A percentile compares a stretch with the other conserved stretches of the same genome.
Evolutionary conservation across 2,113 vertebrate genomes (phyloP).

Genomic region (Pachyramphus minor): DNA sequence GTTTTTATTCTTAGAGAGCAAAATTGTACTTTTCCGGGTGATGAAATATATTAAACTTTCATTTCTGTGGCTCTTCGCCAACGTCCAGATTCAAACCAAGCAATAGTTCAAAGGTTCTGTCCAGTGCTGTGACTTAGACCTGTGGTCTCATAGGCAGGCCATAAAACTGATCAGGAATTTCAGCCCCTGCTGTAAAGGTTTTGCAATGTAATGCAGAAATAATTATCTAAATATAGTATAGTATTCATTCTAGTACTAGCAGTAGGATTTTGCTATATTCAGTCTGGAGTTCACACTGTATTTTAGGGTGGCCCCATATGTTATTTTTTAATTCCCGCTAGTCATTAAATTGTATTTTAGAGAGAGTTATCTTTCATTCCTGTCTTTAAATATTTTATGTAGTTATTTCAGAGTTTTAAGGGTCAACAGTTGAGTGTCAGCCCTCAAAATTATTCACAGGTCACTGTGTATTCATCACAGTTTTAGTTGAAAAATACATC

Average conservation of each 20-base stretch:
- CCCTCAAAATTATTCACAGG: slow-evolving; percentile 15
- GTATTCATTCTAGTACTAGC: background rate
- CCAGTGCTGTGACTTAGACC: background rate
- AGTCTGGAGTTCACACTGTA: background rate
- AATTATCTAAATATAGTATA: background rate
- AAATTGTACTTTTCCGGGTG: background rate
- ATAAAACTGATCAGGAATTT: background rate
- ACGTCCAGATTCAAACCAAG: background rate
- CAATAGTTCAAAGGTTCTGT: background rate
- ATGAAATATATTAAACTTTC: background rate
- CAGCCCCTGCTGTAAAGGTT: background rate
- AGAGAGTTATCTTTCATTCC: background rate
- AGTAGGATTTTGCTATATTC: background rate
- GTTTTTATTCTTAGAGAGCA: background rate
- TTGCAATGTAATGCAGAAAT: background rate
- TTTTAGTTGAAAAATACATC: slow-evolving; percentile 7
- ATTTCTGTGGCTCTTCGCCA: background rate
- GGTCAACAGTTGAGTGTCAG: background rate
- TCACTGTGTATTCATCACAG: background rate
- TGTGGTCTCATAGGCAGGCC: background rate
- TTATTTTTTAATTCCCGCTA: background rate
- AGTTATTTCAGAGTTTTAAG: slow-evolving; percentile 29
- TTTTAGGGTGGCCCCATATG: background rate
- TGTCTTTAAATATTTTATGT: slow-evolving; percentile 15
- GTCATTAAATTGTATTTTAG: background rate